Conservation (phyloP, 2,888 invertebrate species). For the Dinocampus coccinellae region DNA sequence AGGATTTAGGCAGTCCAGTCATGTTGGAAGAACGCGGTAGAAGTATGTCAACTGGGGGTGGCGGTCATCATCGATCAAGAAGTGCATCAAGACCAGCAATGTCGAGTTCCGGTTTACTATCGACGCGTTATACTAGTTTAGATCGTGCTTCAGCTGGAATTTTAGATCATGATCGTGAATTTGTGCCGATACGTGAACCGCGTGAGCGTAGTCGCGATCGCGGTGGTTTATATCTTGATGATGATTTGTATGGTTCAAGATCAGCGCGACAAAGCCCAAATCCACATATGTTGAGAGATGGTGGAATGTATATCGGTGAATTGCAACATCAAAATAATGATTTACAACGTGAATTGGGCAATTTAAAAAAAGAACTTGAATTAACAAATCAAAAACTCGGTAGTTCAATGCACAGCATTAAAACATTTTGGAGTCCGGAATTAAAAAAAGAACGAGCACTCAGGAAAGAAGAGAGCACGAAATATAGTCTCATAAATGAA, state of each 20-base stretch:
- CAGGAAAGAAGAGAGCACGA: conserved; percentile 97
- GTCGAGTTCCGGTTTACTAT: conserved; percentile 67
- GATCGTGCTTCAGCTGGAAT: conserved; percentile 76
- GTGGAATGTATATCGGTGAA: conserved; percentile 84
- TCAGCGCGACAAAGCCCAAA: conserved; percentile 81
- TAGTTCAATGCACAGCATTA: conserved; percentile 99
- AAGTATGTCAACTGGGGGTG: conserved; percentile 73
- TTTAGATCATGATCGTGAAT: conserved; percentile 87
- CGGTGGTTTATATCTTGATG: conserved; percentile 78
- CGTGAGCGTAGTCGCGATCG: conserved; percentile 78
- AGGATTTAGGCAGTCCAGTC: conserved; percentile 88
- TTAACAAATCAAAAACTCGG: conserved; percentile 97
- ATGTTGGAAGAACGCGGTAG: conserved; percentile 82
- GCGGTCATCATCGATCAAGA: conserved; percentile 82
- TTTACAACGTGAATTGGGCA: conserved; percentile 91
- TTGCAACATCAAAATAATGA: conserved; percentile 95
- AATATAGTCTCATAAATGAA: conserved; percentile 96
- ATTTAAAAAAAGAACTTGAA: conserved; percentile 93
- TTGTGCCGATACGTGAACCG: conserved; percentile 86
- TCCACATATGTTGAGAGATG: conserved; percentile 74
- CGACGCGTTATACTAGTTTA: conserved; percentile 78
- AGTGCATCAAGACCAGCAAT: conserved; percentile 82
- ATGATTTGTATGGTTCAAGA: conserved; percentile 76
- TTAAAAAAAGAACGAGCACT: conserved; percentile 97
- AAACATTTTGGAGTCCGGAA: conserved; percentile 99